Conservation (phyloP, 2,113 vertebrate genomes). For the Rynchops niger region DNA sequence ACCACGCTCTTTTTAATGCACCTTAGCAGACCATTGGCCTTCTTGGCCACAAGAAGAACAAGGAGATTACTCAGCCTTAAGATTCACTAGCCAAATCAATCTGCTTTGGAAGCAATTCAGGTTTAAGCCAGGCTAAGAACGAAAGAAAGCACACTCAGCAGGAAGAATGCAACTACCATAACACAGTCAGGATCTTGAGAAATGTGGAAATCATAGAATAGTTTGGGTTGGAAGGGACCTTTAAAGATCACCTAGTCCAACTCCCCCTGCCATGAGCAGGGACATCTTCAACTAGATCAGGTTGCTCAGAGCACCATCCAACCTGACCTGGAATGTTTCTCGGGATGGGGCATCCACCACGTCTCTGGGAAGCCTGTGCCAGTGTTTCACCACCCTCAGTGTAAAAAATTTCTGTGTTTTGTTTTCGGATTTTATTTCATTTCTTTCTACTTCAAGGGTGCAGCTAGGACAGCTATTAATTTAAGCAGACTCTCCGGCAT, state of each 20-base stretch:
- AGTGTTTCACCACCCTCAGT: accelerated
- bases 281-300: neutral
- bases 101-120: neutral
- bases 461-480: neutral
- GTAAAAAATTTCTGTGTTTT: neutral
- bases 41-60: neutral
- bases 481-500: neutral
- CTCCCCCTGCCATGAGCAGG: neutral
- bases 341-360: neutral
- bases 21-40: neutral
- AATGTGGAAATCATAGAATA: neutral
- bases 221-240: neutral
- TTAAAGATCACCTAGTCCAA: neutral
- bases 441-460: neutral
- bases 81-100: neutral
- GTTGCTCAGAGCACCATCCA: neutral
- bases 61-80: neutral
- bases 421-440: neutral
- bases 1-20: neutral
- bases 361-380: neutral
- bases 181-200: neutral
- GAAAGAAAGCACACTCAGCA: neutral
- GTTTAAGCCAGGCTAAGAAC: neutral
- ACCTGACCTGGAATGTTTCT: neutral
- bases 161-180: neutral